These are phyloP conservation scores for Silurus lanzhouensis DNA, from an alignment of 2,797 vertebrate species.

Conservation along the genomic window DNA sequence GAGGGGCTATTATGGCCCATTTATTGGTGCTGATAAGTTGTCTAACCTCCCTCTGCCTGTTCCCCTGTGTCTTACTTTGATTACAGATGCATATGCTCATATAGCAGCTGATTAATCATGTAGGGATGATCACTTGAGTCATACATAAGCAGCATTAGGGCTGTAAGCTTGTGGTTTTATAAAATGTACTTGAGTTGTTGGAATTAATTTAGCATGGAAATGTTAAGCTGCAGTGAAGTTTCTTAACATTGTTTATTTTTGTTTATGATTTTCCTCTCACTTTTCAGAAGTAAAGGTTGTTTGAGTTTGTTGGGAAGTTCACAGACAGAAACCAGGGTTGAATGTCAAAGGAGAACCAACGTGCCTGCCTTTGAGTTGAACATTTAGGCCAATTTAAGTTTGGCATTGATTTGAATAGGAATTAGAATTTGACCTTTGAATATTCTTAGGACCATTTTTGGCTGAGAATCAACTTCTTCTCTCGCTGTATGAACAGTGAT, in stretches of 20 bases:
- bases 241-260: conserved; percentile 12
- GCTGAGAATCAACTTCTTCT: conserved; percentile 25
- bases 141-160: conserved; percentile 31
- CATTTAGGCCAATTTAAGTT: conserved; percentile 31
- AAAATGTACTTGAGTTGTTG: background rate
- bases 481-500: conserved; percentile 6
- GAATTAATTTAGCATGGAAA: conserved; percentile 29
- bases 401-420: conserved; percentile 48
- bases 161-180: background rate
- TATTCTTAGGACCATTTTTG: conserved; percentile 27
- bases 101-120: conserved; percentile 53
- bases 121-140: conserved; percentile 43
- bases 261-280: conserved; percentile 25
- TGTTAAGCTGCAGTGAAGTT: conserved; percentile 27
- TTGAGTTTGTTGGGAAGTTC: conserved; percentile 42
- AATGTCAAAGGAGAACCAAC: conserved; percentile 28
- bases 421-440: conserved; percentile 24
- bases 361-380: conserved; percentile 29
- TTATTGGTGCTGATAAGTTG: conserved; percentile 88
- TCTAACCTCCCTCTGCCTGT: conserved; percentile 64
- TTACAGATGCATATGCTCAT: conserved; percentile 46
- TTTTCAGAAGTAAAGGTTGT: conserved; percentile 34
- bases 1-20: conserved; percentile 88
- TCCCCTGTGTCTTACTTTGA: conserved; percentile 40
- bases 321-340: conserved; percentile 27